Conservation (phyloP, 2,113 vertebrate genomes). For the Catharus bicknelli region DNA sequence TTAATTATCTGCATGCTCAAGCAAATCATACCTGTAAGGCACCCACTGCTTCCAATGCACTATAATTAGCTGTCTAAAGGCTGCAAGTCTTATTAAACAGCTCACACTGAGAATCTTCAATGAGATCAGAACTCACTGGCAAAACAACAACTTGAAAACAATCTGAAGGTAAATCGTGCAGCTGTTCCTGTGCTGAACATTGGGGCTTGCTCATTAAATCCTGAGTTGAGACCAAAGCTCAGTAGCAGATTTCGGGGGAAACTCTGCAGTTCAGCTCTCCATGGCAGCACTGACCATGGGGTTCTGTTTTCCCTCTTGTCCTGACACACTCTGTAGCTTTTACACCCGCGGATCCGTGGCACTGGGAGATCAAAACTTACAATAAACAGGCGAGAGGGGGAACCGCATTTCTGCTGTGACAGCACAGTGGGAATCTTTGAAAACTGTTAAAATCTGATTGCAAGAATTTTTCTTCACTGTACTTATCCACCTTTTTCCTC, state of each 20-base stretch:
- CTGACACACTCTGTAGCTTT: neutral
- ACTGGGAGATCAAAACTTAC: neutral
- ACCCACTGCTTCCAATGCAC: neutral
- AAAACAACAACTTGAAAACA: neutral
- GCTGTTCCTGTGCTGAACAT: neutral
- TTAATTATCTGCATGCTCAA: neutral
- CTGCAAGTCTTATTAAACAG: neutral
- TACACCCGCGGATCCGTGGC: neutral
- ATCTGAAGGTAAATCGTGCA: neutral
- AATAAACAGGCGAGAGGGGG: accelerated
- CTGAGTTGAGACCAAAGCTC: neutral
- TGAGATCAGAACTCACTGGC: neutral
- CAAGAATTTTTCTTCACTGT: neutral
- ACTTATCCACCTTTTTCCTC: accelerated
- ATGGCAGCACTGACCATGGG: accelerated
- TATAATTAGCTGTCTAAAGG: neutral
- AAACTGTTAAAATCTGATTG: neutral
- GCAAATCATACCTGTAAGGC: neutral
- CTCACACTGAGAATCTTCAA: neutral
- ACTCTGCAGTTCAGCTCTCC: neutral
- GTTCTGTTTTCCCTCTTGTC: neutral
- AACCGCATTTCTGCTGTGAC: neutral
- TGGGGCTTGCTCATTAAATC: neutral
- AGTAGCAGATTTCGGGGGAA: neutral
- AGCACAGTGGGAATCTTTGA: neutral